Conservation (phyloP, 2,113 vertebrate species). For the Psammodynastes pulverulentus region DNA sequence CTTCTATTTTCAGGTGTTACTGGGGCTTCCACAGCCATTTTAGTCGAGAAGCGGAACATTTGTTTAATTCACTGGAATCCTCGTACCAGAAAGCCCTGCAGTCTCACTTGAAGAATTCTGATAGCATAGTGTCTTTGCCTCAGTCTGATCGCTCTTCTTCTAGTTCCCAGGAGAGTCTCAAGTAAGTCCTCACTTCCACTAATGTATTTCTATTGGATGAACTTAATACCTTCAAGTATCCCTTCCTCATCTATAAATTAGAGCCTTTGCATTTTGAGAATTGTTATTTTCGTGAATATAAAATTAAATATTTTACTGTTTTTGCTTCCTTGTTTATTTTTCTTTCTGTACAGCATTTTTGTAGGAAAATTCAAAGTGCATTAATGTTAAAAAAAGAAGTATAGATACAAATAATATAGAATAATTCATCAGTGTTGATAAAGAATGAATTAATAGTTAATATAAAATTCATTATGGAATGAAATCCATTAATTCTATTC, state of each 20-base stretch:
- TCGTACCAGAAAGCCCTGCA: conserved; percentile 97
- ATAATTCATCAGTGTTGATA: neutral
- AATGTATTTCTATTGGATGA: neutral
- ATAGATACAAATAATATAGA: neutral
- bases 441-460: neutral
- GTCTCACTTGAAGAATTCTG: conserved; percentile 92
- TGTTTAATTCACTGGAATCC: conserved; percentile 91
- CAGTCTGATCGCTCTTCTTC: conserved; percentile 97
- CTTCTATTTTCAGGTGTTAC: conserved; percentile 80
- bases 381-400: neutral
- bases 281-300: neutral
- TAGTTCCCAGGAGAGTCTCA: conserved; percentile 97
- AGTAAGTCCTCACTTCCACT: conserved; percentile 74
- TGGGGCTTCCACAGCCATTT: conserved; percentile 97
- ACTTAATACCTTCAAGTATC: neutral
- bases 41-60: conserved; percentile 90
- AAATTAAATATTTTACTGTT: neutral
- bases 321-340: neutral
- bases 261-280: neutral
- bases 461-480: neutral
- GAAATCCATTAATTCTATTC: conserved; percentile 33
- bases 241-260: neutral
- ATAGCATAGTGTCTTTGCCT: conserved; percentile 92
- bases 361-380: neutral
- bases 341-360: neutral